Base-by-base conservation (phyloP, 1,140 invertebrate species). In the Leptopilina clavipes region DNA sequence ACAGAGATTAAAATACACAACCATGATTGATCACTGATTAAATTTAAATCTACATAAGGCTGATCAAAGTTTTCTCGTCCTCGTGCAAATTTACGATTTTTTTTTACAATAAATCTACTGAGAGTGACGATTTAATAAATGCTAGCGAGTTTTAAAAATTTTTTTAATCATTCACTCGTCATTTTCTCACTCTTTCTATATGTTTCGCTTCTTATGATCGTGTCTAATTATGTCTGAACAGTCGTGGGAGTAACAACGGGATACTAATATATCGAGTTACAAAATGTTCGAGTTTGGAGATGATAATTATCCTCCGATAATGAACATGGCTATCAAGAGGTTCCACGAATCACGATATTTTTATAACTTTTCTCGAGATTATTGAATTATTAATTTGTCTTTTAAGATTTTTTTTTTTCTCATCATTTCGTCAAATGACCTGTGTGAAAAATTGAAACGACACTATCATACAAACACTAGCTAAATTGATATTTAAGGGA, bases 401-500 rank as follows among this genome's bases (percentile, higher is more conserved):
- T 31, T 31, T 31, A 31, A n/a, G 25, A 31, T 31, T 31, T 5
- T 31, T 31, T 31, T 31, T 31, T 31, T 31, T 31, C 5, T 31
- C 25, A 31, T 31, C 25, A 31, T 31, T 31, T 73, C 75, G 71
- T 52, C 59, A 54, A n/a, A 81, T 19, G 37, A 77, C 72, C n/a
- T 76, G 72, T 43, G 56, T 74, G 65, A 72, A 76, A 73, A 45
- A 74, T 70, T 52, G 71, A 56, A 25, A 74, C 70, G 44, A 70
- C 73, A 76, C 74, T 80, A 78, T 59, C 7, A 73, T 79, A 71
- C 72, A 77, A 76, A 82, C 70, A 37, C 45, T 77, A 80, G n/a
- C 19, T 78, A 76, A 48, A 40, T 40, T 37, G 45, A 48, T 75
- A 45, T 45, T 45, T 45, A 65, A 37, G 73, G 71, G 70, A 59